phyloP scores from a whole-genome alignment of 2,113 vertebrate species.

The Marmota flaviventris region DNA sequence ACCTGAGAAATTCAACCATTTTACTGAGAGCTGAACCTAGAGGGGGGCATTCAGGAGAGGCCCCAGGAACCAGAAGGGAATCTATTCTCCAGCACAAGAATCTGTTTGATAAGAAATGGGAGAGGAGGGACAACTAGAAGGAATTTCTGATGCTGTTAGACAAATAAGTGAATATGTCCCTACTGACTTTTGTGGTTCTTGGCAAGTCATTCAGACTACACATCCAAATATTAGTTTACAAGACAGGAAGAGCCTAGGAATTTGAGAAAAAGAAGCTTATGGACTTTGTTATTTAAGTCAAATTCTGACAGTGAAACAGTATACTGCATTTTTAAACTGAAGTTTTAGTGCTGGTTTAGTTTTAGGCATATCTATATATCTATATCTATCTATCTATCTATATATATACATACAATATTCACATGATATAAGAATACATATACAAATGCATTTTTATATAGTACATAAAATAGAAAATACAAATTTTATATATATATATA shows the following conservation, averaged over 20 bases:
- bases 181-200: background rate
- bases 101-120: background rate
- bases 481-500: too few relatives aligned
- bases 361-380: background rate
- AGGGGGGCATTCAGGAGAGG: background rate
- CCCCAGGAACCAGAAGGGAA: background rate
- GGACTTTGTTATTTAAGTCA: background rate
- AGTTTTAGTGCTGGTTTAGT: background rate
- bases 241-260: background rate
- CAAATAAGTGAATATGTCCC: background rate
- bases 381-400: background rate
- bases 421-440: background rate
- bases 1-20: background rate
- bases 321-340: background rate
- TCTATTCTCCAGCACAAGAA: background rate
- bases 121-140: background rate
- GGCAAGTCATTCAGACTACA: background rate
- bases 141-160: background rate
- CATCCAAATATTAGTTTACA: background rate
- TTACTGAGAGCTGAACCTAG: background rate
- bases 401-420: background rate
- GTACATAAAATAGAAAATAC: background rate
- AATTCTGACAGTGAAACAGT: background rate
- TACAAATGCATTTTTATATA: background rate
- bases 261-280: conserved; percentile 21